These are phyloP conservation scores for Mormyrus iriodes DNA, from an alignment of 2,113 vertebrate species.

Conservation along the genomic window DNA sequence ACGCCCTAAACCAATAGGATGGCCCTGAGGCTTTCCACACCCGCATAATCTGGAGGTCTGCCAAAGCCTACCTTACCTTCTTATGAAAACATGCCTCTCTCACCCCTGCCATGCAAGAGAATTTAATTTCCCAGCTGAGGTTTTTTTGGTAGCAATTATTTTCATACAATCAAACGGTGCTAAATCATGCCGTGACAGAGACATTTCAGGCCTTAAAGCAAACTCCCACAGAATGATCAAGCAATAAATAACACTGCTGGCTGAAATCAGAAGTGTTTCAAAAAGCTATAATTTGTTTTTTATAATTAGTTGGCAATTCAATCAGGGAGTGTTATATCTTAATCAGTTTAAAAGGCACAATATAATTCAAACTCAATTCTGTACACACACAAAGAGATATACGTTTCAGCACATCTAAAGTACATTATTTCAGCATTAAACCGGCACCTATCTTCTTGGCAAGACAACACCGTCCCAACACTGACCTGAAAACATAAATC, in stretches of 20 bases:
- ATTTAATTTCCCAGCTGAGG: background rate
- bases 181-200: background rate
- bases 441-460: background rate
- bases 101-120: conserved; percentile 23
- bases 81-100: conserved; percentile 39
- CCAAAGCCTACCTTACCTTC: conserved; percentile 44
- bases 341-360: background rate
- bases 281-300: background rate
- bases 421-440: background rate
- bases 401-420: background rate
- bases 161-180: background rate
- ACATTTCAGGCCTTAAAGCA: background rate
- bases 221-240: background rate
- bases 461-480: background rate
- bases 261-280: background rate
- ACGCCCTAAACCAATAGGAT: background rate
- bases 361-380: background rate
- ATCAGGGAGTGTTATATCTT: background rate
- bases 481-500: background rate
- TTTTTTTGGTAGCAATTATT: background rate
- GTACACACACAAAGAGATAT: background rate
- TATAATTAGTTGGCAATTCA: background rate
- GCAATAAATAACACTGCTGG: background rate
- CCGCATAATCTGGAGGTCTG: conserved; percentile 34
- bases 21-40: conserved; percentile 5